Evolutionary conservation across 1,140 invertebrate genomes (phyloP), one percentile per base, ranked within the genome.

Genomic region (Pogonus chalceus): DNA sequence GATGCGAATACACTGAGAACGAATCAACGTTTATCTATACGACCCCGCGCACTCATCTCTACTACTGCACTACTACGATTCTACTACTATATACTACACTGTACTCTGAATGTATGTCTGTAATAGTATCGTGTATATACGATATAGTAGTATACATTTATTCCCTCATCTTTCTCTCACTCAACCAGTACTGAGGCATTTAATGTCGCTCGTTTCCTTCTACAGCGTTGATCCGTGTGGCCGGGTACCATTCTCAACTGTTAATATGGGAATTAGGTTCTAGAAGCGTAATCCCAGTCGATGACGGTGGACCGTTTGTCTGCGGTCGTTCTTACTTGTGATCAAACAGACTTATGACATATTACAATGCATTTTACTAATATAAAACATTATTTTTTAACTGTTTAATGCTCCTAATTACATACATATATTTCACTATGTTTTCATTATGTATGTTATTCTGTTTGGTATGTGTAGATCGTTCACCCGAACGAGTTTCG

Each of bases 401-500:
- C n/a, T n/a, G n/a, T n/a, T n/a, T n/a, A n/a, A n/a, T n/a, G n/a
- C n/a, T n/a, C n/a, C n/a, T n/a, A n/a, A n/a, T n/a, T n/a, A n/a
- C n/a, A n/a, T n/a, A n/a, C n/a, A n/a, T n/a, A n/a, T n/a, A n/a
- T n/a, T n/a, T n/a, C 4, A 14, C 26, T 31, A 31, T 14, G 26
- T 7, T 31, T 31, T 31, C 7, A 31, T 14, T 7, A 4, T 31
- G 26, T 31, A 7, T 31, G 14, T 31, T n/a, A n/a, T 31, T 31
- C 37, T 43, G 9, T 43, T 18, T 18, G n/a, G n/a, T n/a, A n/a
- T 12, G 7, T 43, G 9, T 16, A 43, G 37, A 43, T 43, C 37
- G 37, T 43, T 43, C 37, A 10, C 37, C 9, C 37, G 37, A 43
- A 43, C 37, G 18, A 12, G 3, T 10, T 67, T 65, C 49, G 61